phyloP scores from a whole-genome alignment of 2,797 vertebrate species.

The Lutjanus argentimaculatus region DNA sequence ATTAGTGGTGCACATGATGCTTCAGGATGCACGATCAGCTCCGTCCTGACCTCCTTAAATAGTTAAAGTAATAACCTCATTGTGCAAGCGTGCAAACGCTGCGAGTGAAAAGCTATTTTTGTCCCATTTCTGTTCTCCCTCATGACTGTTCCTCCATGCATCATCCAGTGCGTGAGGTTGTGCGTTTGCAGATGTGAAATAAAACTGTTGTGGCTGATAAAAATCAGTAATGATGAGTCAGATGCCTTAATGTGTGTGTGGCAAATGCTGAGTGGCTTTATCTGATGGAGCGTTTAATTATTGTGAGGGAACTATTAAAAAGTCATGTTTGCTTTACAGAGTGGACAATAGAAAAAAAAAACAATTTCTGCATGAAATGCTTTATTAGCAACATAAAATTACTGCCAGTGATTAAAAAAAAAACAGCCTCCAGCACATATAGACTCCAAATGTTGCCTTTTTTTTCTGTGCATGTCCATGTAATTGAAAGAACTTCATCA shows the following conservation, averaged over 20 bases:
- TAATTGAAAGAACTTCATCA: too few species aligned
- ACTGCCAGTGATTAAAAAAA: too few species aligned
- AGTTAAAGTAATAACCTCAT: background rate
- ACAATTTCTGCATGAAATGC: too few species aligned
- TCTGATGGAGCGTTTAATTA: slow-evolving; percentile 9
- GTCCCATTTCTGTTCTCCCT: background rate
- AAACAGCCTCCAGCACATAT: too few species aligned
- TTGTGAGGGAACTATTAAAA: too few species aligned
- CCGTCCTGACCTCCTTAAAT: slow-evolving; percentile 5
- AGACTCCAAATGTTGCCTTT: too few species aligned
- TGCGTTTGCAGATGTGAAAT: background rate
- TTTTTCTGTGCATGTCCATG: too few species aligned
- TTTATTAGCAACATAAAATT: too few species aligned
- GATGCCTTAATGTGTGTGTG: background rate
- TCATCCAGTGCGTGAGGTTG: too few species aligned
- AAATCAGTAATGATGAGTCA: slow-evolving; percentile 3
- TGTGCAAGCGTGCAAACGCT: background rate
- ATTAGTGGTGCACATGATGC: slow-evolving; percentile 39
- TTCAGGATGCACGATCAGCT: slow-evolving; percentile 55
- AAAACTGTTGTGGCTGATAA: background rate
- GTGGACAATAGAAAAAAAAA: too few species aligned
- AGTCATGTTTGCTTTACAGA: too few species aligned
- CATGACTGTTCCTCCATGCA: slow-evolving; percentile 18
- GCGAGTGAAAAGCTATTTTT: background rate
- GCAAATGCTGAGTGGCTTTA: slow-evolving; percentile 8